Evolutionary conservation across 2,888 invertebrate genomes (phyloP).

Genomic region (Lasioglossum oenotherae): DNA sequence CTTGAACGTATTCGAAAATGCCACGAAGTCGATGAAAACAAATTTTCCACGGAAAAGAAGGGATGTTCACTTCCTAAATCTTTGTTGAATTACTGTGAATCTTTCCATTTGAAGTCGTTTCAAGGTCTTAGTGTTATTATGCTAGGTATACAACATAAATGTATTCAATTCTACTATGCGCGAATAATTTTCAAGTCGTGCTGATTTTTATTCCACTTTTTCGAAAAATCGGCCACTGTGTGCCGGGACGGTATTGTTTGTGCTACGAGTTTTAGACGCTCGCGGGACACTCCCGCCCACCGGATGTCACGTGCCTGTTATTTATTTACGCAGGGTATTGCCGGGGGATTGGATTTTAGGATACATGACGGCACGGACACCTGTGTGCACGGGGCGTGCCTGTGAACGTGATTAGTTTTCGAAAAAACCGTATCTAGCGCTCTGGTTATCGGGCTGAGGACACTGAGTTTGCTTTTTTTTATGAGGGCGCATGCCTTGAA

Average conservation of each 20-base stretch:
- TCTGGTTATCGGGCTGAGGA: not conserved
- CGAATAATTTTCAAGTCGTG: too few species aligned
- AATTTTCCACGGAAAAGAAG: too few species aligned
- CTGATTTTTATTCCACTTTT: too few species aligned
- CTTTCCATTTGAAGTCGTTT: too few species aligned
- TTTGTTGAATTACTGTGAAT: too few species aligned
- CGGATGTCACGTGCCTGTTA: conserved; percentile 36
- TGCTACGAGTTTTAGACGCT: conserved; percentile 19
- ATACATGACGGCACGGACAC: not conserved
- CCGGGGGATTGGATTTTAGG: conserved; percentile 18
- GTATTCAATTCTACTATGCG: too few species aligned
- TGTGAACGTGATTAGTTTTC: conserved; percentile 29
- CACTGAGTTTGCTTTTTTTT: not conserved
- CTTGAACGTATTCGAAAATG: too few species aligned
- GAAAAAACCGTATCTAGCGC: not conserved
- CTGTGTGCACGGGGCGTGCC: not conserved
- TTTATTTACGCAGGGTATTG: conserved; percentile 45
- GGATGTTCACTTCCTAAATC: too few species aligned
- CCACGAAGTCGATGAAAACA: too few species aligned
- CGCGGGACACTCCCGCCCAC: not conserved
- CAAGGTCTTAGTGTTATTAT: too few species aligned
- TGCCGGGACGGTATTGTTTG: conserved; percentile 13
- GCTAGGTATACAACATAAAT: too few species aligned
- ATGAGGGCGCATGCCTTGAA: not conserved
- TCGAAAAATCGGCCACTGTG: too few species aligned